Conservation (phyloP, 2,797 vertebrate species). For the Anableps anableps region DNA sequence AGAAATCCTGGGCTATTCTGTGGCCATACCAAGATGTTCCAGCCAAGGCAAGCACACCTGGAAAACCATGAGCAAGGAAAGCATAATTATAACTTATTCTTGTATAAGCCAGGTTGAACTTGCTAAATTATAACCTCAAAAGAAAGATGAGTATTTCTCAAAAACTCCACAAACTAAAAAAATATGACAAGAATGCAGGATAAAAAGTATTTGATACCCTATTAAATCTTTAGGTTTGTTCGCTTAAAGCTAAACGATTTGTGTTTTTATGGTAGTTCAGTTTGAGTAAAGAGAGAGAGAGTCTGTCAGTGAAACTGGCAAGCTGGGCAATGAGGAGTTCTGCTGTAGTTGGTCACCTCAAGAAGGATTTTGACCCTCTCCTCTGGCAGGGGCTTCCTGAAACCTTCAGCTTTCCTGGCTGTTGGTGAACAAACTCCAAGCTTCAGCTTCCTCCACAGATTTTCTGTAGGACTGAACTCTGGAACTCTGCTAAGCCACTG, state of each 20-base stretch:
- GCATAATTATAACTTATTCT: not conserved
- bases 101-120: not conserved
- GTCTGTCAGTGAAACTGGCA: too few species aligned
- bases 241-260: not conserved
- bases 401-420: too few species aligned
- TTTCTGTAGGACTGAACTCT: too few species aligned
- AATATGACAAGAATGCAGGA: not conserved
- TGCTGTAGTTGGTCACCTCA: too few species aligned
- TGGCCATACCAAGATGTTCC: constrained; percentile 82
- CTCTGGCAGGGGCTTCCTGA: too few species aligned
- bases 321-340: too few species aligned
- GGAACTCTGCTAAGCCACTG: too few species aligned
- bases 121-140: not conserved
- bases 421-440: too few species aligned
- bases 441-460: too few species aligned
- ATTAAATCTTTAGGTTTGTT: not conserved
- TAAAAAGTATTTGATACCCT: not conserved
- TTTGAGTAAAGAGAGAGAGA: too few species aligned
- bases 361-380: too few species aligned
- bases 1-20: constrained; percentile 77
- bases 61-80: constrained; percentile 6
- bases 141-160: not conserved
- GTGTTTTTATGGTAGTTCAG: not conserved
- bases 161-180: not conserved
- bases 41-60: constrained; percentile 75